These are phyloP conservation scores for Panurus biarmicus DNA, from an alignment of 2,113 vertebrate species.

Conservation along the genomic window DNA sequence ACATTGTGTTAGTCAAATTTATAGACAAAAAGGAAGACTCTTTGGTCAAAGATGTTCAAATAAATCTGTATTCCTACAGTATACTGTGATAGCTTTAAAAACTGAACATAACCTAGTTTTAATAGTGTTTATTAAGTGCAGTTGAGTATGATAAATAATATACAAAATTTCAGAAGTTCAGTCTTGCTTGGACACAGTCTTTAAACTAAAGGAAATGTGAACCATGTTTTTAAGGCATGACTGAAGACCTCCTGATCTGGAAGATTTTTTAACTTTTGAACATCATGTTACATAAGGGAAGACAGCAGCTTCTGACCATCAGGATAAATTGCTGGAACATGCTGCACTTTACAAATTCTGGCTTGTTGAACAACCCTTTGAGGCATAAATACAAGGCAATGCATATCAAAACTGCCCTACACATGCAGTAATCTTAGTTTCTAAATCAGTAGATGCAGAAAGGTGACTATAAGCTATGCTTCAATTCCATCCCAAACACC, in stretches of 20 bases:
- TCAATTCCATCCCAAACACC: not conserved
- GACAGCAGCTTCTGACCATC: not conserved
- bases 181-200: not conserved
- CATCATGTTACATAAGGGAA: not conserved
- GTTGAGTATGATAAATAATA: not conserved
- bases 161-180: not conserved
- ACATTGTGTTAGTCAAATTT: not conserved
- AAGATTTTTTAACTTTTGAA: not conserved
- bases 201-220: not conserved
- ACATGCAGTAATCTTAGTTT: not conserved
- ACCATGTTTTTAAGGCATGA: not conserved
- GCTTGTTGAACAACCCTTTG: not conserved
- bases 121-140: not conserved
- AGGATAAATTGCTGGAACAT: not conserved
- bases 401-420: not conserved
- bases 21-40: not conserved
- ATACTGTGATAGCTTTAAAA: not conserved
- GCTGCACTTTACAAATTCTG: not conserved
- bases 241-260: not conserved
- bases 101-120: not conserved
- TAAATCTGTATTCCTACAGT: not conserved
- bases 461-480: not conserved
- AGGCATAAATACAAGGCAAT: not conserved
- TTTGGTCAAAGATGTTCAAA: not conserved
- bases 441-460: not conserved